phyloP scores from a whole-genome alignment of 2,888 invertebrate genomes.

The Tiliacea aurago region DNA sequence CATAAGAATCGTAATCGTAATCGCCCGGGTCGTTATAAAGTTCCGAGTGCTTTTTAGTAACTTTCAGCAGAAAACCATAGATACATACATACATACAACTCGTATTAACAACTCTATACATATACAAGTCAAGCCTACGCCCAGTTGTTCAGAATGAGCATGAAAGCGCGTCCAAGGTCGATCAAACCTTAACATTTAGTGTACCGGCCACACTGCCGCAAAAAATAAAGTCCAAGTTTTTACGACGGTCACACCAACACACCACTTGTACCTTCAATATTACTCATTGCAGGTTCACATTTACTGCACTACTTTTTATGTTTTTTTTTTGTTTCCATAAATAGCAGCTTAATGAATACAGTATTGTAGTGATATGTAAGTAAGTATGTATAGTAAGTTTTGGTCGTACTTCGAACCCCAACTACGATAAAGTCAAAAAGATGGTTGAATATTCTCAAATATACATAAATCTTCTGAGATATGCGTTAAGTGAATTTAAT shows the following conservation, averaged over 20 bases:
- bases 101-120: conserved; percentile 52
- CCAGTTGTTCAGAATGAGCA: conserved; percentile 74
- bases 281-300: conserved; percentile 50
- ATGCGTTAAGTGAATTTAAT: background rate
- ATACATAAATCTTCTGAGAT: background rate
- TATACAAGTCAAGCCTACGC: conserved; percentile 69
- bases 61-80: too few relatives aligned
- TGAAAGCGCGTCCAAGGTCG: conserved; percentile 85
- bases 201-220: conserved; percentile 71
- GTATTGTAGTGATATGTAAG: background rate
- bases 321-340: conserved; percentile 20
- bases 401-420: background rate
- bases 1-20: too few relatives aligned
- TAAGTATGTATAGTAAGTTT: background rate
- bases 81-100: too few relatives aligned
- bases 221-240: conserved; percentile 73
- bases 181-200: conserved; percentile 85
- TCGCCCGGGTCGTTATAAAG: too few relatives aligned
- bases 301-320: conserved; percentile 39
- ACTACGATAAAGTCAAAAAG: background rate
- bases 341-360: conserved; percentile 20
- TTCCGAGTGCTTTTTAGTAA: too few relatives aligned
- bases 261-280: conserved; percentile 43
- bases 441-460: background rate
- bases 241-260: conserved; percentile 64